These are phyloP conservation scores for Ciconia boyciana DNA, from an alignment of 2,113 vertebrate genomes.

Conservation along the genomic window DNA sequence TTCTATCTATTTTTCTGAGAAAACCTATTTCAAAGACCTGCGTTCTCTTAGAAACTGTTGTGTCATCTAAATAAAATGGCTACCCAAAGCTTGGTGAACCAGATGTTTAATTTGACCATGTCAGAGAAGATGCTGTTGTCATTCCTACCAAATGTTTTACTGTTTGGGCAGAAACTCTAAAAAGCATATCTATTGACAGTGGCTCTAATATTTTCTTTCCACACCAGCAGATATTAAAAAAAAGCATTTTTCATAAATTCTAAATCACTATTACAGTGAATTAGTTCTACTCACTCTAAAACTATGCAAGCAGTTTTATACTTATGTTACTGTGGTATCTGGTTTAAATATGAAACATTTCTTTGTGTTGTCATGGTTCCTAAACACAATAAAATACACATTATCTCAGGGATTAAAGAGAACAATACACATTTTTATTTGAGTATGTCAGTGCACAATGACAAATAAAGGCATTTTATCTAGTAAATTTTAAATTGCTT, in stretches of 20 bases:
- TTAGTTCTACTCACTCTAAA: not conserved
- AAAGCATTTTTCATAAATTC: not conserved
- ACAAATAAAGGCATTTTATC: not conserved
- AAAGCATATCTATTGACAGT: not conserved
- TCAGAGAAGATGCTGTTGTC: not conserved
- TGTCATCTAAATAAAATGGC: not conserved
- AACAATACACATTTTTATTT: not conserved
- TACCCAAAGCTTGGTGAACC: not conserved
- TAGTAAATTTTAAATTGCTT: not conserved
- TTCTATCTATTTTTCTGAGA: not conserved
- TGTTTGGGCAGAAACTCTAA: not conserved
- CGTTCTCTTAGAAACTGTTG: not conserved
- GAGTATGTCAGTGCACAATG: not conserved
- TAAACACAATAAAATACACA: not conserved
- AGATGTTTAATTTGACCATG: not conserved
- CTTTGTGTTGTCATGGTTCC: not conserved
- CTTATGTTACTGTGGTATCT: not conserved
- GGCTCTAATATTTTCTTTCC: not conserved
- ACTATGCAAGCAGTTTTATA: not conserved
- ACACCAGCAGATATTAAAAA: not conserved
- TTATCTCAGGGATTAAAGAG: not conserved
- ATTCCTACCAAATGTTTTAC: not conserved
- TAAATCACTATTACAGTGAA: not conserved
- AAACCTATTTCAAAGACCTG: not conserved
- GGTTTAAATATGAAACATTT: not conserved